Evolutionary conservation across 2,888 invertebrate genomes (phyloP), one percentile per base, ranked within the genome.

Genomic region (Drosophila monieri): DNA sequence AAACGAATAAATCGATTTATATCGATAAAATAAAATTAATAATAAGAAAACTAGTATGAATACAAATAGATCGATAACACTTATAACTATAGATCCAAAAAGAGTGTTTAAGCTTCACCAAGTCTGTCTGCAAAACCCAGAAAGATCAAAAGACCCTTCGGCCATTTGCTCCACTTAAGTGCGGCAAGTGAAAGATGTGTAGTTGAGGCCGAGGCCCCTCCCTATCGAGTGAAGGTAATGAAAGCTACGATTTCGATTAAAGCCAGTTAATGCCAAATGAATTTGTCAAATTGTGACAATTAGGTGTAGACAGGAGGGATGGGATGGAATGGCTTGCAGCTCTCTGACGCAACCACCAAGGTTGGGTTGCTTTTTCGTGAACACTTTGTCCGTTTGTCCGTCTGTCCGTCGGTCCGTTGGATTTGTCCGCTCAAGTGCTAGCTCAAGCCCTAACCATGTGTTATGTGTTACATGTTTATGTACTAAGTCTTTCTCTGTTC

Each of bases 231-330:
- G 6, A 3, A 49, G 44, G 77, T 67, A 87, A 87, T 85, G 76
- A 85, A 78, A 85, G 76, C 60, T 30, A 18, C n/a, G 35, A 35
- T 53, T 51, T 14, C 51, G 51, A 71, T 71, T 59, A 47, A 23
- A 30, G 65, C 25, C 52, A 65, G 67, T 65, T 71, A 72, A 74
- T 59, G 74, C 67, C 59, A 71, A 78, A 81, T 85, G 67, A 76
- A 85, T 76, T 85, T 87, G 80, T 87, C 88, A 81, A 85, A 72
- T 76, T 53, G 67, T 74, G 79, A 85, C 85, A 87, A 81, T 81
- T 64, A 64, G 54, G 66, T 21, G 35, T 80, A 69, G 79, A 71
- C 58, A 56, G 65, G 58, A 59, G 65, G 65, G 51, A 56, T 35
- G 65, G 65, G 51, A 56, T 35, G 65, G 65, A 37, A 56, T 35